phyloP scores from a whole-genome alignment of 2,888 invertebrate species.

The Synanthedon vespiformis region DNA sequence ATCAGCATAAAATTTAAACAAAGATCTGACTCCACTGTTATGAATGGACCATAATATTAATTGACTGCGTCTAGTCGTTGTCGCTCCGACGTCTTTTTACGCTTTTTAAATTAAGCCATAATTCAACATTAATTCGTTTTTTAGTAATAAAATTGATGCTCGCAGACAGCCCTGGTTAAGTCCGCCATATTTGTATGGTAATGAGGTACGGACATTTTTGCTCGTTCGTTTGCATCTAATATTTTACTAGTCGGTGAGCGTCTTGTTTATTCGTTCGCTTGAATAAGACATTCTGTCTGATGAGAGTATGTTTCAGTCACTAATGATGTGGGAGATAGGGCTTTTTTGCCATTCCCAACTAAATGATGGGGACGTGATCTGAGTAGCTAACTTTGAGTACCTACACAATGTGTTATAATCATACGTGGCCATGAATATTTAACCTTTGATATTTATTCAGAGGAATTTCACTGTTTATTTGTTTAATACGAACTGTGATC shows the following conservation, averaged over 20 bases:
- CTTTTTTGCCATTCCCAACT: constrained; percentile 57
- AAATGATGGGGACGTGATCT: constrained; percentile 47
- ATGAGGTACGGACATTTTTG: constrained; percentile 53
- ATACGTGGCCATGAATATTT: no score
- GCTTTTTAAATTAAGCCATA: not conserved
- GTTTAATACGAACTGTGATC: no score
- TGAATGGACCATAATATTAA: not conserved
- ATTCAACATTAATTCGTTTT: not conserved
- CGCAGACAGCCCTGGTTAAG: not conserved
- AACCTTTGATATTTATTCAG: no score
- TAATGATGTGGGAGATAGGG: constrained; percentile 48
- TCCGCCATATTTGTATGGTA: constrained; percentile 50
- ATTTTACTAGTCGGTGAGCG: constrained; percentile 42
- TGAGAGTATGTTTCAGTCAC: constrained; percentile 38
- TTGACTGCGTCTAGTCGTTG: not conserved
- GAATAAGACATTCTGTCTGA: constrained; percentile 59
- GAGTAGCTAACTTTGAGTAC: constrained; percentile 21
- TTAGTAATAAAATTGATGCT: not conserved
- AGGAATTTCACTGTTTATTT: no score
- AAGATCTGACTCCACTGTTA: no score
- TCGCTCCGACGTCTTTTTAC: not conserved
- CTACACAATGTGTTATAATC: no score
- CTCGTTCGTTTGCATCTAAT: constrained; percentile 55
- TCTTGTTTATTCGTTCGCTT: constrained; percentile 50
- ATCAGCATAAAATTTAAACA: no score